Conservation (phyloP, 2,888 invertebrate genomes). For the Leucania comma region DNA sequence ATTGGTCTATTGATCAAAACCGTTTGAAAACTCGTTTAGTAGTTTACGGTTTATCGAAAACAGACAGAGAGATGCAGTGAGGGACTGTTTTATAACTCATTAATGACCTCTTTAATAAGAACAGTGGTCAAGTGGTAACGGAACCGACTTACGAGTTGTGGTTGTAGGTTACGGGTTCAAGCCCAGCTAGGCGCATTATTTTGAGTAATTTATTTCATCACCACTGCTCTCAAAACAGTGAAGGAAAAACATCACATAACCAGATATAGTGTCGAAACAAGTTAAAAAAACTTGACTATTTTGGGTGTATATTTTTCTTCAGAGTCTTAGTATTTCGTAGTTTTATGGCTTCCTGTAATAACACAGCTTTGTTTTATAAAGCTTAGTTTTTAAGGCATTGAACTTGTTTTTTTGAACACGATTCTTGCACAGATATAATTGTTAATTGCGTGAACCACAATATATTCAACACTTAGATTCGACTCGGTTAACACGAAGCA, state of each 20-base stretch:
- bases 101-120: too few species aligned
- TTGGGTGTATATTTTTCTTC: conserved; percentile 18
- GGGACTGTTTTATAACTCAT: too few species aligned
- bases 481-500: conserved; percentile 15
- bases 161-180: too few species aligned
- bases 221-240: too few species aligned
- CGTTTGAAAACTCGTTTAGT: too few species aligned
- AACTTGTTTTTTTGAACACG: background rate
- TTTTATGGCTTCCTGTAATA: conserved; percentile 1
- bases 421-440: background rate
- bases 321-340: background rate
- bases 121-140: too few species aligned
- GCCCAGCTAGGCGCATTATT: too few species aligned
- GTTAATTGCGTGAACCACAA: conserved; percentile 12
- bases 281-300: background rate
- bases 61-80: too few species aligned
- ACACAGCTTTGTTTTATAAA: conserved; percentile 4
- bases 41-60: too few species aligned
- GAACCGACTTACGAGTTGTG: too few species aligned
- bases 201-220: too few species aligned
- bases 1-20: too few species aligned
- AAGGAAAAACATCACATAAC: conserved; percentile 23
- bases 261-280: conserved; percentile 9
- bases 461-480: conserved; percentile 4
- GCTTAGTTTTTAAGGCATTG: background rate